These are phyloP conservation scores for Anorthoa munda DNA, from an alignment of 2,888 invertebrate species.

Conservation along the genomic window DNA sequence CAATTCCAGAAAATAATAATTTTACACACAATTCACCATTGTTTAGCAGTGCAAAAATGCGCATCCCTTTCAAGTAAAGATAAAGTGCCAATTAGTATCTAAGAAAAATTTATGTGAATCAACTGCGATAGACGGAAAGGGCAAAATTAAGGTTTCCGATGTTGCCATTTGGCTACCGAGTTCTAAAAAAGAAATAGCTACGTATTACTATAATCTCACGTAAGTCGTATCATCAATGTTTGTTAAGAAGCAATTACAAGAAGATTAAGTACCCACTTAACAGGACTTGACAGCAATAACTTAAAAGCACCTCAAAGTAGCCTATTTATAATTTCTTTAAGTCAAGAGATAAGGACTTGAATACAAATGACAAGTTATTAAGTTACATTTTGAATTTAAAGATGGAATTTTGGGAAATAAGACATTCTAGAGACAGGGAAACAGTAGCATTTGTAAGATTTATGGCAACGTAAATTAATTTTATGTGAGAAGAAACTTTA, in stretches of 20 bases:
- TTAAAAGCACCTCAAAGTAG: constrained; percentile 46
- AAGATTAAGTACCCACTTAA: constrained; percentile 48
- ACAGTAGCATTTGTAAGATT: constrained; percentile 40
- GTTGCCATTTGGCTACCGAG: too few relatives aligned
- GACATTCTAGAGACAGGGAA: constrained; percentile 25
- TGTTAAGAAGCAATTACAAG: constrained; percentile 9
- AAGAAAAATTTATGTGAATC: too few relatives aligned
- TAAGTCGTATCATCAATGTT: constrained; percentile 8
- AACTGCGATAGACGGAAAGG: too few relatives aligned
- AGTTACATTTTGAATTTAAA: constrained; percentile 50
- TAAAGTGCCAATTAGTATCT: too few relatives aligned
- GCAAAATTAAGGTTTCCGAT: too few relatives aligned
- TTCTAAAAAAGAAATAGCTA: too few relatives aligned
- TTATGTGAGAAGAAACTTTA: neutral
- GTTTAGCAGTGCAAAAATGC: too few relatives aligned
- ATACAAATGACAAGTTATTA: constrained; percentile 62
- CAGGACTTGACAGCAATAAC: constrained; percentile 43
- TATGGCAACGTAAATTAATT: constrained; percentile 1
- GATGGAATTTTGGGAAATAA: constrained; percentile 26
- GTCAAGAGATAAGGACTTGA: constrained; percentile 36
- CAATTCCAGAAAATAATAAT: too few relatives aligned
- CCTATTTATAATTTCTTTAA: constrained; percentile 56
- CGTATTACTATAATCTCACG: neutral
- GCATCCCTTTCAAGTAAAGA: too few relatives aligned
- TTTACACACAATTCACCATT: too few relatives aligned